Evolutionary conservation across 2,888 invertebrate species (phyloP).

Genomic region (Amphipyra berbera): DNA sequence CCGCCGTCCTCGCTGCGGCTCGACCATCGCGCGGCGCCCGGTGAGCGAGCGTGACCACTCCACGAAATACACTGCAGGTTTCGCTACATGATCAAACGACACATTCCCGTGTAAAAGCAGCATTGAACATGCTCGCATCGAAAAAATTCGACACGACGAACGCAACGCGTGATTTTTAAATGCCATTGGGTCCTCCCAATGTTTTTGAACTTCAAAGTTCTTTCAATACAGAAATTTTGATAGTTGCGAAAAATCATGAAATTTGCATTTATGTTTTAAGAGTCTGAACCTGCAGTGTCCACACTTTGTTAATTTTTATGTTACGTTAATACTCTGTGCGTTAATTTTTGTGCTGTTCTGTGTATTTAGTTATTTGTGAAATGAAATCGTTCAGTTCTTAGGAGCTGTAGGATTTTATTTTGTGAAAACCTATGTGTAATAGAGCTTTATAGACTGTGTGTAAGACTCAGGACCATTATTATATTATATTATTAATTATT

Average conservation of each 20-base stretch:
- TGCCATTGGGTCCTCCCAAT: constrained; percentile 24
- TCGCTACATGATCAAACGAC: constrained; percentile 67
- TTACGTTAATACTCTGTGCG: constrained; percentile 81
- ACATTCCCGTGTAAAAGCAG: constrained; percentile 75
- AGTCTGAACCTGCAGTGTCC: constrained; percentile 83
- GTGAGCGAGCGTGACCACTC: constrained; percentile 88
- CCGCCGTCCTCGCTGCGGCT: constrained; percentile 88
- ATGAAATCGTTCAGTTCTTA: constrained; percentile 66
- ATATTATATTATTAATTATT: constrained; percentile 66
- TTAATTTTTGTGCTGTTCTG: constrained; percentile 84
- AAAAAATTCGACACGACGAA: constrained; percentile 59
- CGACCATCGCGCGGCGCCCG: constrained; percentile 89
- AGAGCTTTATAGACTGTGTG: constrained; percentile 86
- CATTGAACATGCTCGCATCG: constrained; percentile 53
- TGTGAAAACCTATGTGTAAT: constrained; percentile 77
- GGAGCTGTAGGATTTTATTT: constrained; percentile 69
- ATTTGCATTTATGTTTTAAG: constrained; percentile 79
- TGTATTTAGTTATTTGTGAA: constrained; percentile 80
- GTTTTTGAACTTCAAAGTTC: constrained; percentile 48
- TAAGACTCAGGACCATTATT: constrained; percentile 88
- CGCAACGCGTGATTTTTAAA: constrained; percentile 56
- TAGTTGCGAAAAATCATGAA: constrained; percentile 60
- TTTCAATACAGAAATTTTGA: constrained; percentile 45
- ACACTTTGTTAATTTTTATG: constrained; percentile 69
- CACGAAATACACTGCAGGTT: constrained; percentile 82